These are phyloP conservation scores for Gibbula magus DNA, from an alignment of 2,888 invertebrate genomes.

Conservation along the genomic window DNA sequence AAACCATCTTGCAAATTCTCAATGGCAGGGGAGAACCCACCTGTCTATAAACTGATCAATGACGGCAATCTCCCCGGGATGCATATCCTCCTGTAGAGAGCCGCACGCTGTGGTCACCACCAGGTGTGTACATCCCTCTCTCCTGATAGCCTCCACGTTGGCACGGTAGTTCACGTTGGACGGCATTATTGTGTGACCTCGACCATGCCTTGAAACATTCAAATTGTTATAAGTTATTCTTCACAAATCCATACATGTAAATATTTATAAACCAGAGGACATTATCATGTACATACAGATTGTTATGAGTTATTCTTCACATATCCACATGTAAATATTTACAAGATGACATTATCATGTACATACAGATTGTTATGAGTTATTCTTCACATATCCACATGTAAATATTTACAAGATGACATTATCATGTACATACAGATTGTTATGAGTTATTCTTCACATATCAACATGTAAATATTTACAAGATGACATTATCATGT, in stretches of 20 bases:
- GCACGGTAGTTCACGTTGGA: slow-evolving; percentile 95
- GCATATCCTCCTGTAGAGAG: slow-evolving; percentile 89
- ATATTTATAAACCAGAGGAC: neutral
- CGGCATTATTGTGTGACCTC: slow-evolving; percentile 84
- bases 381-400: too few relatives aligned
- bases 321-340: too few relatives aligned
- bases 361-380: too few relatives aligned
- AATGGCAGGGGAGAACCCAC: too few relatives aligned
- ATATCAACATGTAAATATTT: too few relatives aligned
- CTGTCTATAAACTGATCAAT: slow-evolving; percentile 85
- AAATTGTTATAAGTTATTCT: neutral
- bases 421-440: too few relatives aligned
- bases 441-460: too few relatives aligned
- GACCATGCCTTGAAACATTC: slow-evolving; percentile 79
- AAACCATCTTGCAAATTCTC: neutral
- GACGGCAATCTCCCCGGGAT: slow-evolving; percentile 92
- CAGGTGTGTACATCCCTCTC: slow-evolving; percentile 90
- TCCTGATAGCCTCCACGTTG: slow-evolving; percentile 94
- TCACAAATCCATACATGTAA: neutral
- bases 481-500: too few relatives aligned
- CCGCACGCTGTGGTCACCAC: slow-evolving; percentile 96
- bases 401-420: too few relatives aligned
- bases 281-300: too few relatives aligned
- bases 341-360: too few relatives aligned
- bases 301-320: too few relatives aligned